Base-by-base conservation (phyloP, 2,888 invertebrate genomes). In the Lasiommata megera region DNA sequence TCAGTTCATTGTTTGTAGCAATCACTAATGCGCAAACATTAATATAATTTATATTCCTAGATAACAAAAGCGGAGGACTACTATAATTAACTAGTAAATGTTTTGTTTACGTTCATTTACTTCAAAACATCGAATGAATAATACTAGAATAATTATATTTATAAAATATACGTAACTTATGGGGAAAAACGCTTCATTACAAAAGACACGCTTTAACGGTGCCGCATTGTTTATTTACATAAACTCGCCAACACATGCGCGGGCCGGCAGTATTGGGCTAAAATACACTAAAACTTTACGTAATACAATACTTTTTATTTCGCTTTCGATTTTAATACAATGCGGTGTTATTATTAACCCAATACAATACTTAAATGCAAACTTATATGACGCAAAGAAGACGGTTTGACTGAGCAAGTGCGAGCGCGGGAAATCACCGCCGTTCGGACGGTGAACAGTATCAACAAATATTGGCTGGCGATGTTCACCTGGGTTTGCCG, bases 401-500 rank as follows among this genome's bases (percentile, higher is more conserved):
- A 6, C 12, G 1, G 14, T 34, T 11, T 34, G 9, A 17, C 8
- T 50, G 14, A 43, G 28, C 16, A 47, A 48, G 23, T 36, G 8
- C 31, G 52, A 54, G 44, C 40, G 55, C 46, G 55, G 57, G 38
- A 51, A 58, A 31, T 7, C 18, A 29, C 11, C 51, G 51, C 17
- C 23, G 11, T 14, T 23, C 12, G 14, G 37, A 6, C n/a, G 28
- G n/a, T 34, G 3, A 23, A 2, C 28, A 23, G 34, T 37, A 11
- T 47, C n/a, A 51, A 54, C 31, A 53, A n/a, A 23, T 43, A 37
- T 53, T 43, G 52, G 50, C n/a, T 47, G 16, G 7, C 38, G 31
- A 31, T 44, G 37, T 61, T 88, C 86, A 89, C 88, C 88, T 88
- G 88, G 67, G 85, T 82, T 70, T 92, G 92, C 71, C 93, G 93